Conservation (phyloP, 2,797 vertebrate genomes). For the Sebastes kiyomatsui region DNA sequence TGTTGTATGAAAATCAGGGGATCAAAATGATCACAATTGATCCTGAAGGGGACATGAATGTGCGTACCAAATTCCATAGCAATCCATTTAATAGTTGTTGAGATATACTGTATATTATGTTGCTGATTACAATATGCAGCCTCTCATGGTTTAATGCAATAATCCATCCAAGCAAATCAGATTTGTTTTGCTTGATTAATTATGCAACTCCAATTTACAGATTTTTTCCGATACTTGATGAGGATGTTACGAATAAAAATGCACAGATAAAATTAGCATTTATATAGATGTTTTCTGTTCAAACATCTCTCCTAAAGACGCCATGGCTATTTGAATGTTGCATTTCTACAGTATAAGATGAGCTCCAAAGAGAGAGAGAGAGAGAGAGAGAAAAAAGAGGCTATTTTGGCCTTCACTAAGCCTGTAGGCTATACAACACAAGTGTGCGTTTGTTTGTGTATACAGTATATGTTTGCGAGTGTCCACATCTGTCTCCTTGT, state of each 20-base stretch:
- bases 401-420: not conserved
- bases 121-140: not conserved
- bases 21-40: not conserved
- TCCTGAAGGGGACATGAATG: not conserved
- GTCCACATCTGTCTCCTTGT: constrained; percentile 9
- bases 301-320: constrained; percentile 23
- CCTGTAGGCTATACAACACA: not conserved
- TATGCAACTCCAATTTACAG: constrained; percentile 7
- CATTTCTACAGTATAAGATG: not conserved
- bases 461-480: not conserved
- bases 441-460: not conserved
- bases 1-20: not conserved
- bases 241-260: not conserved
- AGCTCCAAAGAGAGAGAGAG: not conserved
- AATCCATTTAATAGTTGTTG: not conserved
- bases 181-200: not conserved
- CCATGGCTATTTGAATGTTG: not conserved
- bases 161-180: not conserved
- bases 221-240: not conserved
- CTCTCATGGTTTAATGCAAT: not conserved
- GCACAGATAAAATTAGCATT: constrained; percentile 33
- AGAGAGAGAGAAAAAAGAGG: not conserved
- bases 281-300: constrained; percentile 31
- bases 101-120: not conserved
- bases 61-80: not conserved